Evolutionary conservation across 2,888 invertebrate species (phyloP).

Genomic region (Calliphora vomitoria): DNA sequence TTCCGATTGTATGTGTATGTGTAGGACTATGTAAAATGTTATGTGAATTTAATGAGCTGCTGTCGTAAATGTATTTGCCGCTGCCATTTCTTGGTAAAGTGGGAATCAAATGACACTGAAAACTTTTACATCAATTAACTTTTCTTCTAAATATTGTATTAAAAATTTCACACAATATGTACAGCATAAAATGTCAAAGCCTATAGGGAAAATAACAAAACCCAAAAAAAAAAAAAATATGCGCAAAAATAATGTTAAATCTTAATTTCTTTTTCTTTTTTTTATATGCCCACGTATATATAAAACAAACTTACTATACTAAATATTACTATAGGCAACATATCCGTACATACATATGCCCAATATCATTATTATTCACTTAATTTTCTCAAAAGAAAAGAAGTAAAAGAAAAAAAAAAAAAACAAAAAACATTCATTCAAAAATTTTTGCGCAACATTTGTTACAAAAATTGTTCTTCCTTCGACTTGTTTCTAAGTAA

Average conservation of each 20-base stretch:
- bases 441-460: slow-evolving; percentile 60
- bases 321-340: slow-evolving; percentile 15
- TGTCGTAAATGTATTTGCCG: slow-evolving; percentile 41
- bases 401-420: background rate
- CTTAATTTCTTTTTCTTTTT: slow-evolving; percentile 29
- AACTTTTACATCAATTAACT: slow-evolving; percentile 40
- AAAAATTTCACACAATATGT: slow-evolving; percentile 37
- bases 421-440: slow-evolving; percentile 17
- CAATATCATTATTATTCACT: slow-evolving; percentile 57
- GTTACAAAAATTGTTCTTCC: slow-evolving; percentile 48
- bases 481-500: slow-evolving; percentile 44
- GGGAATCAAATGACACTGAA: background rate
- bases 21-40: slow-evolving; percentile 29
- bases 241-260: slow-evolving; percentile 28
- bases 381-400: slow-evolving; percentile 19
- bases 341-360: slow-evolving; percentile 1
- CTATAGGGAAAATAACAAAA: background rate
- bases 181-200: slow-evolving; percentile 40
- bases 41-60: slow-evolving; percentile 66
- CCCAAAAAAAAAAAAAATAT: background rate
- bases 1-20: background rate
- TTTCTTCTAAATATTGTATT: slow-evolving; percentile 2
- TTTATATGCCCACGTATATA: background rate
- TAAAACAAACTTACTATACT: slow-evolving; percentile 4
- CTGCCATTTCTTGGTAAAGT: background rate